Percentiles rank a stretch among this genome's conserved stretches.
These are phyloP conservation scores for Forbesichthys papilliferus DNA, from an alignment of 2,113 vertebrate species.

Conservation along the genomic window DNA sequence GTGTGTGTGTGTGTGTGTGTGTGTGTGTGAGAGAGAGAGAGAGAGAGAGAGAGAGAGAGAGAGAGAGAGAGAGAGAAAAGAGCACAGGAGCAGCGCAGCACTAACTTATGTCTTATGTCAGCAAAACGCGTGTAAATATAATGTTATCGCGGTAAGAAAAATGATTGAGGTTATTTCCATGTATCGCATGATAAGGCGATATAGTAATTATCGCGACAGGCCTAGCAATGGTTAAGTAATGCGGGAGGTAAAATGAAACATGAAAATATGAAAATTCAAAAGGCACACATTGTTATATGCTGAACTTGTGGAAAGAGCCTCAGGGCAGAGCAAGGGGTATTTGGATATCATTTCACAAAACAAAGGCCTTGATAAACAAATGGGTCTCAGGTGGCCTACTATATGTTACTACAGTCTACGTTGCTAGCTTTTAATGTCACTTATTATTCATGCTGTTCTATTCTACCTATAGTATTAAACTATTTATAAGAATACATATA, in stretches of 20 bases:
- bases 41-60: neutral
- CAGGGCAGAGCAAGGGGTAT: conserved; percentile 39
- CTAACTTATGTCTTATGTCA: no score
- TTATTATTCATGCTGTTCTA: neutral
- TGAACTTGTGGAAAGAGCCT: conserved; percentile 48
- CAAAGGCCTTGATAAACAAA: conserved; percentile 34
- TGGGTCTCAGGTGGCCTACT: conserved; percentile 29
- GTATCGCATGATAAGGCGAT: no score
- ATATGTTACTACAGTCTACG: conserved; percentile 18
- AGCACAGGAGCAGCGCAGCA: neutral
- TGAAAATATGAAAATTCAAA: conserved; percentile 60
- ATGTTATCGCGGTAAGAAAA: no score
- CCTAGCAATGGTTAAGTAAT: neutral
- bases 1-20: neutral
- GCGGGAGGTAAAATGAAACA: conserved; percentile 10
- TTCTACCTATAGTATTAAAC: neutral
- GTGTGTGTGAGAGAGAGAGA: neutral
- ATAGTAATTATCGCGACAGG: no score
- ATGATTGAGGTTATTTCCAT: no score
- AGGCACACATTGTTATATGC: conserved; percentile 57
- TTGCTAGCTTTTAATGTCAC: no score
- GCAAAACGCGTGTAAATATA: no score
- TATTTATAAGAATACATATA: neutral
- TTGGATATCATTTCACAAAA: conserved; percentile 50
- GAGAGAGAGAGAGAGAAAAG: neutral